Evolutionary conservation across 2,797 vertebrate genomes (phyloP).

Genomic region (Psittacula echo): DNA sequence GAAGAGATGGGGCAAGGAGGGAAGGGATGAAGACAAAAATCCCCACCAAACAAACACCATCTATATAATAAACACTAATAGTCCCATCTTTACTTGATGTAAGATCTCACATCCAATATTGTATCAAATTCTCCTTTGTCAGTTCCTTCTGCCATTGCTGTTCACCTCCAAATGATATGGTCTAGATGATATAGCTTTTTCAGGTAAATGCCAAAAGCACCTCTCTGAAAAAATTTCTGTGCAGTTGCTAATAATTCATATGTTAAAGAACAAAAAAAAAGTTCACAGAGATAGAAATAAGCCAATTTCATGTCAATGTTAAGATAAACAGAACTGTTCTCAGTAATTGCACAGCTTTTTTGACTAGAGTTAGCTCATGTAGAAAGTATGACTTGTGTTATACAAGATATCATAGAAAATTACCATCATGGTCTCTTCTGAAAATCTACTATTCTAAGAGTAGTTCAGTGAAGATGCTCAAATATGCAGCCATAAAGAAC

Average conservation of each 20-base stretch:
- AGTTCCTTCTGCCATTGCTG: neutral
- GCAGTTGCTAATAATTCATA: neutral
- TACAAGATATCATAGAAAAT: neutral
- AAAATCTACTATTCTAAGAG: neutral
- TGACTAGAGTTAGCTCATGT: neutral
- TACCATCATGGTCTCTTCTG: neutral
- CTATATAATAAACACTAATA: neutral
- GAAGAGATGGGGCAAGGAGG: fast-evolving
- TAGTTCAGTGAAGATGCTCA: neutral
- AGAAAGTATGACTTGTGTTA: neutral
- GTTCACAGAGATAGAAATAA: neutral
- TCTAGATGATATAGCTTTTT: neutral
- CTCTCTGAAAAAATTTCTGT: neutral
- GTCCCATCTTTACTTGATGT: neutral
- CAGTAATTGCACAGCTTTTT: neutral
- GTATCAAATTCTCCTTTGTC: neutral
- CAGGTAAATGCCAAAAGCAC: neutral
- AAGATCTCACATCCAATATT: neutral
- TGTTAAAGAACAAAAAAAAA: neutral
- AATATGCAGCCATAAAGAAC: neutral
- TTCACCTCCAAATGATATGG: neutral
- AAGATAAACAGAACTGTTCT: neutral
- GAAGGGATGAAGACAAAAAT: neutral
- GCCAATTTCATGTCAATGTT: neutral
- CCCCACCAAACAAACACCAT: fast-evolving